Evolutionary conservation across 2,888 invertebrate species (phyloP), one percentile per base, ranked within the genome.

Genomic region (Philonicus albiceps): DNA sequence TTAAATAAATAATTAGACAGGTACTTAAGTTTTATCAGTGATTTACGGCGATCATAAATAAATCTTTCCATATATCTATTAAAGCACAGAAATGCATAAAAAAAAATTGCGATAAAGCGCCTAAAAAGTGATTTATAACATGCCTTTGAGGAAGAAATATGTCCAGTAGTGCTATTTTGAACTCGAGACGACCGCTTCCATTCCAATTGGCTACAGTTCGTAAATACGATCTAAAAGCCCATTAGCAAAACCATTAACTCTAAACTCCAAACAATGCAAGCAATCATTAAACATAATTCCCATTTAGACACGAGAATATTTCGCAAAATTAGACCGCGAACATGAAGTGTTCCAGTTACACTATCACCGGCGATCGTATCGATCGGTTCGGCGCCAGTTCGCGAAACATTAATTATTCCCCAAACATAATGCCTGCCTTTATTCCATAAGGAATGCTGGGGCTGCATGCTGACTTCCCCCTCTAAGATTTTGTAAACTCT

Each of bases 261-360:
- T 19, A 78, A 31, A 27, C 49, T 64, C 78, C 4, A 78, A 31
- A 27, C 49, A 27, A 22, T 78, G 49, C 78, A 78, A 49, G 30
- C 49, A 30, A 30, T 49, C 78, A 49, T 78, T 78, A 78, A 78
- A 49, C 78, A 78, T 78, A 78, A 78, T 53, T 78, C 49, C 19
- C 31, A 34, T 34, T 74, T 34, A 64, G 64, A 64, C 64, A 64
- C 64, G 74, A 31, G 31, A 74, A 64, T 22, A 74, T 74, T 31
- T 74, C n/a, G 81, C 81, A 81, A 34, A 81, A 81, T 55, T 81
- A 81, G 81, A 53, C 55, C 31, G 31, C 55, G n/a, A 64, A 49
- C 81, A 31, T 34, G 31, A 55, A 34, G 55, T 34, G 81, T 81
- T 81, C 81, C 81, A 81, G 81, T 81, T 81, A 53, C 64, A 81